phyloP scores from a whole-genome alignment of 2,888 invertebrate genomes.

The Parasteatoda lunata region DNA sequence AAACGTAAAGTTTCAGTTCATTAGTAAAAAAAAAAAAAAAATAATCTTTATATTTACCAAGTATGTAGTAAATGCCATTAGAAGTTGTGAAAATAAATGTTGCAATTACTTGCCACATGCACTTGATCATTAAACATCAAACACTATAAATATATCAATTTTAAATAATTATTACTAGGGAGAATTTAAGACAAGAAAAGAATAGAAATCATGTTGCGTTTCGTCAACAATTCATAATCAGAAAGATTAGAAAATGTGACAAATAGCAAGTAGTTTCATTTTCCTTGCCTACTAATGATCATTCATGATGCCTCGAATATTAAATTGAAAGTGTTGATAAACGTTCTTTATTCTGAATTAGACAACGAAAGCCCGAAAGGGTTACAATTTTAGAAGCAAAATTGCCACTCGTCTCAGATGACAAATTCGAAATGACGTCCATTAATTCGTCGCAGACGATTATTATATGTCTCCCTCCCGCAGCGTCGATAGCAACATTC shows the following conservation, averaged over 20 bases:
- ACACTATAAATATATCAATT: too few species aligned
- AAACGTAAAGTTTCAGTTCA: too few species aligned
- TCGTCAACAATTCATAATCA: too few species aligned
- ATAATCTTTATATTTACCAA: too few species aligned
- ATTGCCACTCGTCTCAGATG: slow-evolving; percentile 5
- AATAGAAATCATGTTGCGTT: too few species aligned
- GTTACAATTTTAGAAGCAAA: background rate
- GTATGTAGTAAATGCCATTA: too few species aligned
- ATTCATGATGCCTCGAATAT: background rate
- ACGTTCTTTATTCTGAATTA: background rate
- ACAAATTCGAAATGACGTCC: slow-evolving; percentile 52
- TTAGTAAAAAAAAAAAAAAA: too few species aligned
- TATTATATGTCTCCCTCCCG: slow-evolving; percentile 55
- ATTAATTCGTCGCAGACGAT: slow-evolving; percentile 57
- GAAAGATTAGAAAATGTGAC: background rate
- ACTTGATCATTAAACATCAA: too few species aligned
- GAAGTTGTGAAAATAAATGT: too few species aligned
- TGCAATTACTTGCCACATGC: too few species aligned
- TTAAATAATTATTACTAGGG: too few species aligned
- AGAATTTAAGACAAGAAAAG: too few species aligned
- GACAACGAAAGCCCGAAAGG: background rate
- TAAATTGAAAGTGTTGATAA: background rate
- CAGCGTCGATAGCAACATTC: slow-evolving; percentile 32
- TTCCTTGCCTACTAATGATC: background rate
- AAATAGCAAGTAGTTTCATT: background rate